Base-by-base conservation (phyloP, 2,113 vertebrate genomes). In the Clinocottus analis region DNA sequence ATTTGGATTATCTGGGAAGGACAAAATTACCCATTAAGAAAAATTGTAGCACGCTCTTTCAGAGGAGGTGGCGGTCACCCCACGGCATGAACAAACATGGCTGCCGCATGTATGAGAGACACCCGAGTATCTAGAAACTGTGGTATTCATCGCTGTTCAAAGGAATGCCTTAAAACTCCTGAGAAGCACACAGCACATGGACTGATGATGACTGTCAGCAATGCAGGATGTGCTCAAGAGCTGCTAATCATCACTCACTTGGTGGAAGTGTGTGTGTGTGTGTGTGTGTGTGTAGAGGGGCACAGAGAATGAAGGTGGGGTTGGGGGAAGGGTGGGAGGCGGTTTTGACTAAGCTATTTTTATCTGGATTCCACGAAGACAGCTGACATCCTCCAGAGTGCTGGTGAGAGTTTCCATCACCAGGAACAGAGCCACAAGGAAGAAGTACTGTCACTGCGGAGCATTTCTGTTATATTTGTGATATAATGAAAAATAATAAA, bases 331-430 rank as follows among this genome's bases (percentile, higher is more conserved):
- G 41, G 39, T 31, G 35, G 49, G 68, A 66, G 60, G 61, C 53
- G 79, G 39, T 74, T 63, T 43, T 68, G 65, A 51, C 65, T 16
- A 51, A 67, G 84, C 84, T 93, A 94, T 94, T 92, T 93, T 87
- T 92, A 27, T 72, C 81, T 58, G 64, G 84, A 93, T 89, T 85
- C 85, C 87, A 83, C 71, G 29, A 84, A 83, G 88, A 91, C 93
- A 94, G 93, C 93, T 93, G 93, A 33, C 80, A 75, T 78, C 77
- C 77, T 87, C 47, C 25, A 0, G 23, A 74, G 86, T 77, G 77
- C 61, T 11, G 58, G 72, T 14, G 79, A 85, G 77, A 83, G 77
- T 65, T 79, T 41, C 29, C 33, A 65, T 82, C 76, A 75, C 9
- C 14, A 31, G 39, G 60, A 79, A 65, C 47, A 58, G 41, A 27